phyloP scores from a whole-genome alignment of 2,888 invertebrate species.

The Ophioninae sp. region DNA sequence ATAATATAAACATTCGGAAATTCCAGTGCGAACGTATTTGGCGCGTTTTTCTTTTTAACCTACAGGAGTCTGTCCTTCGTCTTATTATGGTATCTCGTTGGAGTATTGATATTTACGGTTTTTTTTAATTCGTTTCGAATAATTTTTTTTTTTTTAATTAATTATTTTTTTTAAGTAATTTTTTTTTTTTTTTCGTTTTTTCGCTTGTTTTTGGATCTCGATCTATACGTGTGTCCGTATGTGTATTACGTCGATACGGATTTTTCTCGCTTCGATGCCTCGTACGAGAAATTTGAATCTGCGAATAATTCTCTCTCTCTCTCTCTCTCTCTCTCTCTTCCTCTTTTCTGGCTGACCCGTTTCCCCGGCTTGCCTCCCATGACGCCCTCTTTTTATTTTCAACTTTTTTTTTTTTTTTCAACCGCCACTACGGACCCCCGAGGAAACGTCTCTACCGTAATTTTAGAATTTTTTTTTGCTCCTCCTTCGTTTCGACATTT shows the following conservation, averaged over 20 bases:
- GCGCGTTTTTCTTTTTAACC: too few species aligned
- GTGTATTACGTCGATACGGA: conserved; percentile 24
- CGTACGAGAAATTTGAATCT: conserved; percentile 52
- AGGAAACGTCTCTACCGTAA: conserved; percentile 25
- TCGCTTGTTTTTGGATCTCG: neutral
- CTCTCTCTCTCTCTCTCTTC: neutral
- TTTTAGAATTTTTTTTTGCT: conserved; percentile 38
- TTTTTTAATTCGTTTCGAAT: too few species aligned
- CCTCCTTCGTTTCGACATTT: conserved; percentile 29
- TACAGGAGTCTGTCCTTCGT: too few species aligned
- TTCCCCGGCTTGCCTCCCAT: neutral
- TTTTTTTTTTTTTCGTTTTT: neutral
- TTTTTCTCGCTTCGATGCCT: conserved; percentile 47
- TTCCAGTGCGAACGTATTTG: too few species aligned
- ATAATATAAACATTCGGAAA: too few species aligned
- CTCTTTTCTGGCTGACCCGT: neutral
- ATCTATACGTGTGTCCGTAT: neutral
- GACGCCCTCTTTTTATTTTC: neutral
- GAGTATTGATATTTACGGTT: too few species aligned
- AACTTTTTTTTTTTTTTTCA: conserved; percentile 10
- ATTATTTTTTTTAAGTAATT: too few species aligned
- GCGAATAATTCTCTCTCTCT: conserved; percentile 12
- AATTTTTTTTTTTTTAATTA: too few species aligned
- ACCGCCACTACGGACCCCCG: conserved; percentile 10
- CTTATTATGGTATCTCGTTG: too few species aligned